phyloP scores from a whole-genome alignment of 1,140 invertebrate species.

The Caenorhabditis latens region DNA sequence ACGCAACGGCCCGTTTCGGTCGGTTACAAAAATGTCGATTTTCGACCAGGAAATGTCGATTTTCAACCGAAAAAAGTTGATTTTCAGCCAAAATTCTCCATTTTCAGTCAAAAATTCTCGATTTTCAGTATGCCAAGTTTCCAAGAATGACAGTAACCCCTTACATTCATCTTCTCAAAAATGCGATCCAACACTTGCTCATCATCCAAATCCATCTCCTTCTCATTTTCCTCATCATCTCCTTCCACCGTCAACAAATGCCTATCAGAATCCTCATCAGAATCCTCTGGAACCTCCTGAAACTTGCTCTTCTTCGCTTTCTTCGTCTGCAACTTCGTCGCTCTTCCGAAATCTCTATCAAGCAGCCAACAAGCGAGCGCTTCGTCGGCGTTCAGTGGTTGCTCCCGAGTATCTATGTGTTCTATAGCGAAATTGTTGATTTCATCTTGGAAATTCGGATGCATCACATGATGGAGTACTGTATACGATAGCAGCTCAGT shows the following conservation, averaged over 20 bases:
- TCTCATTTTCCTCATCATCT: neutral
- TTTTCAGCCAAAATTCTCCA: too few relatives aligned
- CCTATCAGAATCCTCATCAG: neutral
- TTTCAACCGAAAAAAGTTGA: too few relatives aligned
- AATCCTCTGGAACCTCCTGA: neutral
- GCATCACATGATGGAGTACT: neutral
- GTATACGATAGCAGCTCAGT: slow-evolving; percentile 13
- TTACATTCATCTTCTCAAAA: slow-evolving; percentile 36
- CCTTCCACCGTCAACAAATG: neutral
- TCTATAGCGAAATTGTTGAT: neutral
- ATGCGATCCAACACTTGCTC: slow-evolving; percentile 3
- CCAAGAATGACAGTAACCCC: neutral
- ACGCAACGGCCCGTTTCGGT: too few relatives aligned
- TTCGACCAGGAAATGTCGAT: too few relatives aligned
- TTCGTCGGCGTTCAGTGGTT: slow-evolving; percentile 13
- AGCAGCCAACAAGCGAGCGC: slow-evolving; percentile 57
- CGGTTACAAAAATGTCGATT: too few relatives aligned
- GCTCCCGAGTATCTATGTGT: neutral
- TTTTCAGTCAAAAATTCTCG: too few relatives aligned
- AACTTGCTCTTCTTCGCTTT: slow-evolving; percentile 21
- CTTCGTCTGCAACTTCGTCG: slow-evolving; percentile 62
- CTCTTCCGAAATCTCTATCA: slow-evolving; percentile 30
- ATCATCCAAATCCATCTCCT: neutral
- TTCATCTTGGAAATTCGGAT: neutral
- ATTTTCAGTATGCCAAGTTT: too few relatives aligned